A percentile compares a stretch with the other conserved stretches of the same genome.
Evolutionary conservation across 2,797 vertebrate species (phyloP).

Genomic region (Galago senegalensis): DNA sequence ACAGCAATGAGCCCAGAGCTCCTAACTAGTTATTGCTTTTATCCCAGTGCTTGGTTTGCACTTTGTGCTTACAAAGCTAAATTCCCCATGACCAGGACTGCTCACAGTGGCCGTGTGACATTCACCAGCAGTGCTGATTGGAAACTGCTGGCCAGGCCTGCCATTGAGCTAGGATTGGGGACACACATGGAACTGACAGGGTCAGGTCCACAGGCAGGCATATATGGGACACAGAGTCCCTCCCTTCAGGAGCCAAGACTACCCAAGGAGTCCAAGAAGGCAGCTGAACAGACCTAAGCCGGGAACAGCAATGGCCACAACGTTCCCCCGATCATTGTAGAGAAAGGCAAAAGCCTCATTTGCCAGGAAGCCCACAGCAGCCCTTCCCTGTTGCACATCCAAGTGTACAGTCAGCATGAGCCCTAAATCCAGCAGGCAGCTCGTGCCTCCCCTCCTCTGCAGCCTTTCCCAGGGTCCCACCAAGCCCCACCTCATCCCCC

Average conservation of each 20-base stretch:
- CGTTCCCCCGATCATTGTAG: background rate
- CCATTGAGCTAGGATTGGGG: background rate
- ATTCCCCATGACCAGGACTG: background rate
- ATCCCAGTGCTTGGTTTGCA: background rate
- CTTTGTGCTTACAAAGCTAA: conserved; percentile 30
- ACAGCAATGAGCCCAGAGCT: background rate
- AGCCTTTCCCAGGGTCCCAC: background rate
- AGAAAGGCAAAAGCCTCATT: background rate
- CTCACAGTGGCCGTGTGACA: background rate
- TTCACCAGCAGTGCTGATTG: background rate
- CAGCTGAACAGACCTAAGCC: background rate
- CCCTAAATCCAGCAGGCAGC: background rate
- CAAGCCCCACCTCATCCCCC: background rate
- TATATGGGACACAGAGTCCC: background rate
- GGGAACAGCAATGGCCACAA: background rate
- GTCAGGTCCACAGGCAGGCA: background rate
- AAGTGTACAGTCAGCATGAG: background rate
- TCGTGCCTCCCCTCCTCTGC: background rate
- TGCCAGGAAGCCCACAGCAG: background rate
- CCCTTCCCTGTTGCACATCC: fast-evolving
- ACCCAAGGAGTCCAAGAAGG: too few relatives aligned
- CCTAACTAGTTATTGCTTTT: background rate
- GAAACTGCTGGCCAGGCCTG: background rate
- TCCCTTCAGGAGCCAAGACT: background rate
- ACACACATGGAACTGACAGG: background rate